Evolutionary conservation across 2,888 invertebrate genomes (phyloP).

Genomic region (Abscondita cerata): DNA sequence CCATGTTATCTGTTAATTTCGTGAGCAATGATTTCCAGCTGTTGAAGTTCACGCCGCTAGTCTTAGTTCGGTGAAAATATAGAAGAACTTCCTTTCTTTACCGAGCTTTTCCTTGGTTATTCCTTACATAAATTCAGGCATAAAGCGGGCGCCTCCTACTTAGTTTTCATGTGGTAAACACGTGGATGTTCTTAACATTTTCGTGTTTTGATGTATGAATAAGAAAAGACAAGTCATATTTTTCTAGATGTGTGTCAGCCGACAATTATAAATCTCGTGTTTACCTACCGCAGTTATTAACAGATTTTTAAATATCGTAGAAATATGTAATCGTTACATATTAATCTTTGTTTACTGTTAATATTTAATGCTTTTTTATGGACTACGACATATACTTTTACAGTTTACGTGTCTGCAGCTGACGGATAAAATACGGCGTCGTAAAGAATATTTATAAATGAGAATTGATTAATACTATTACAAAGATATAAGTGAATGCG

Average conservation of each 20-base stretch:
- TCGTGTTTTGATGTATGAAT: conserved; percentile 21
- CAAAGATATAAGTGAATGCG: no score
- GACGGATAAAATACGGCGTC: no score
- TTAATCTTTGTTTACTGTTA: no score
- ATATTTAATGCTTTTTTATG: no score
- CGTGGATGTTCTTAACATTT: conserved; percentile 9
- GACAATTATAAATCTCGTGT: conserved; percentile 22
- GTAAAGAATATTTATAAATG: no score
- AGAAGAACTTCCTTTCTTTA: conserved; percentile 27
- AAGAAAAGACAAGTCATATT: conserved; percentile 20
- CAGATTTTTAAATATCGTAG: background rate
- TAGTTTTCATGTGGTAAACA: conserved; percentile 26
- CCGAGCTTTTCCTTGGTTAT: conserved; percentile 22
- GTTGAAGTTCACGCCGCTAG: conserved; percentile 24
- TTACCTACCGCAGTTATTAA: conserved; percentile 25
- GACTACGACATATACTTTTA: no score
- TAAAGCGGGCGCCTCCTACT: conserved; percentile 16
- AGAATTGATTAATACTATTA: no score
- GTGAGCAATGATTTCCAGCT: conserved; percentile 32
- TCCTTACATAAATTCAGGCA: conserved; percentile 23
- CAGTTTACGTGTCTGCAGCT: no score
- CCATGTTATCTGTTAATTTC: conserved; percentile 30
- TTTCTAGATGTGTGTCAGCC: conserved; percentile 24
- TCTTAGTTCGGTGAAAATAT: conserved; percentile 24
- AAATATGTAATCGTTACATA: no score